Evolutionary conservation across 1,140 invertebrate species (phyloP).

Genomic region (Brachionus plicatilis): DNA sequence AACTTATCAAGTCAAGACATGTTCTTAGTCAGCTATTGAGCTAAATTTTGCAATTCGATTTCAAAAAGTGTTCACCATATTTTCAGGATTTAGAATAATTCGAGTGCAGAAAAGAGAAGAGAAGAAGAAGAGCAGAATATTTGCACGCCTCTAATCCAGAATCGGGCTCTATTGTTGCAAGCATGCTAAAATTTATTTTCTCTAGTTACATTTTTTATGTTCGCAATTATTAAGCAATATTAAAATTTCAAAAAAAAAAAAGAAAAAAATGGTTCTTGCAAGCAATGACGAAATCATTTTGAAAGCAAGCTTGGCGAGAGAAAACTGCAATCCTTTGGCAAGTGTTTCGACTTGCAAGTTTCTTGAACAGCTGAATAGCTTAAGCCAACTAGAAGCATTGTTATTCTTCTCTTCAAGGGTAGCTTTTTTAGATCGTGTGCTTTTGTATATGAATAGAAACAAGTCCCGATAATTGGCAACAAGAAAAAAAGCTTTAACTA

Average conservation of each 20-base stretch:
- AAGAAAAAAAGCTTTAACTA: neutral
- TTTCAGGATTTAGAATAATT: conserved; percentile 1
- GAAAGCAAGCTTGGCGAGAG: neutral
- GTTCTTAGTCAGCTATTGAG: neutral
- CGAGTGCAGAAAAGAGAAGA: neutral
- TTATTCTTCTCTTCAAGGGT: neutral
- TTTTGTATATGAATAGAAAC: neutral
- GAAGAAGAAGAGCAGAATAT: neutral
- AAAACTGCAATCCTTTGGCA: conserved; percentile 23
- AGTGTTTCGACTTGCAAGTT: neutral
- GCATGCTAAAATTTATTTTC: neutral
- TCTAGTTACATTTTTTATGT: conserved; percentile 8
- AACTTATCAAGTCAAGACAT: neutral
- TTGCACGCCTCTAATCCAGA: neutral
- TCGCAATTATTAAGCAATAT: neutral
- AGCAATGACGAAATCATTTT: neutral
- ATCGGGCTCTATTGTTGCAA: neutral
- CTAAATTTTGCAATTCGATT: neutral
- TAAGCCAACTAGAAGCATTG: neutral
- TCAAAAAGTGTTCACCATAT: neutral
- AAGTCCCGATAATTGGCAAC: neutral
- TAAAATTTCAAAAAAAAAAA: neutral
- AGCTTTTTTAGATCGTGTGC: neutral
- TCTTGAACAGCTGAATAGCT: neutral
- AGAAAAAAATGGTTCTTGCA: neutral